Conservation (phyloP, 2,888 invertebrate species). For the Polydesmus complanatus region DNA sequence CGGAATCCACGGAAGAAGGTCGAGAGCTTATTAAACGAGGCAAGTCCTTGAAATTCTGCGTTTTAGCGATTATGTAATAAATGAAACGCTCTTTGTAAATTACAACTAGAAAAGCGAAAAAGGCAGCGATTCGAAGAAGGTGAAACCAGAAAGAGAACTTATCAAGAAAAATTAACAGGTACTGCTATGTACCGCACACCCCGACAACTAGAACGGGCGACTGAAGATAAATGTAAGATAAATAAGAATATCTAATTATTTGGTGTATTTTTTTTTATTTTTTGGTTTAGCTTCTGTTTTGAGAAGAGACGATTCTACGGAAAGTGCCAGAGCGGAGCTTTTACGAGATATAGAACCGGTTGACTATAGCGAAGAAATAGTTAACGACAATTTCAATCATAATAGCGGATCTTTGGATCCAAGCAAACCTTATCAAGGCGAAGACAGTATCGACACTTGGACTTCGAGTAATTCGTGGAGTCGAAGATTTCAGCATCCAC, state of each 20-base stretch:
- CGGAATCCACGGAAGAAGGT: conserved; percentile 87
- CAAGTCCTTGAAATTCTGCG: conserved; percentile 28
- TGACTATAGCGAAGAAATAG: conserved; percentile 29
- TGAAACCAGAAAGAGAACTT: conserved; percentile 54
- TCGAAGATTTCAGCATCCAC: conserved; percentile 49
- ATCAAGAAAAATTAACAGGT: conserved; percentile 48
- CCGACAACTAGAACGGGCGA: conserved; percentile 1
- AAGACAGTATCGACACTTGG: conserved; percentile 19
- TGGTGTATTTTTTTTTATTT: not conserved
- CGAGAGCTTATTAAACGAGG: conserved; percentile 79
- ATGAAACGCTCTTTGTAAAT: not conserved
- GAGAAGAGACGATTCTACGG: conserved; percentile 43
- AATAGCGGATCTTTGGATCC: not conserved
- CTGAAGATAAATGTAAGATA: conserved; percentile 8
- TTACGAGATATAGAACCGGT: conserved; percentile 55
- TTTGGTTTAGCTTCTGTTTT: not conserved
- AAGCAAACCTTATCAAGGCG: conserved; percentile 24
- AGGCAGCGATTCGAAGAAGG: conserved; percentile 49
- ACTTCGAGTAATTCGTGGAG: conserved; percentile 22
- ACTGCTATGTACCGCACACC: conserved; percentile 15
- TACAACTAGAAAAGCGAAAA: conserved; percentile 27
- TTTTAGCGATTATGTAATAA: conserved; percentile 15
- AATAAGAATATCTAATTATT: not conserved
- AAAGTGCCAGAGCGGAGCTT: conserved; percentile 62
- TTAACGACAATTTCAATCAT: not conserved